Evolutionary conservation across 2,888 invertebrate genomes (phyloP), one percentile per base, ranked within the genome.

Genomic region (Tipula vernalis): DNA sequence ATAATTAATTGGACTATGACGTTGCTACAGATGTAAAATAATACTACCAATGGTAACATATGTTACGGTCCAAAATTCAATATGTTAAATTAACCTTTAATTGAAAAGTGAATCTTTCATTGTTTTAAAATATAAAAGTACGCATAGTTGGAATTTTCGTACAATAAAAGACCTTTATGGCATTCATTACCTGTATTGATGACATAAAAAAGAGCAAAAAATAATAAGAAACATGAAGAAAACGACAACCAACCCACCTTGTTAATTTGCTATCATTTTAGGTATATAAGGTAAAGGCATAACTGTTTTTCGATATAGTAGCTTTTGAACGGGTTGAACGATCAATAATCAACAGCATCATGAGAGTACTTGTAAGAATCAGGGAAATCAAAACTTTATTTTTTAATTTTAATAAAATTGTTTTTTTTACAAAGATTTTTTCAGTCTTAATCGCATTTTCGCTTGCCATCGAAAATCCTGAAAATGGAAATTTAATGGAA

Each of bases 281-380:
- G n/a, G 41, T 84, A 84, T 84, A 84, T 84, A 84, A 84, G 39
- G 39, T 84, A 36, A 39, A 15, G 36, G 39, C n/a, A 84, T 41
- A 84, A 15, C 41, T 15, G 41, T 39, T 15, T n/a, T 39, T 39
- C 41, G n/a, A 84, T 84, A 84, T 41, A 84, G 84, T 84, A 84
- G 84, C 84, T 84, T 84, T 36, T 84, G 84, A 84, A 84, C 84
- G 84, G 84, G 84, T 84, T 84, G 84, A 39, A 39, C 36, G n/a
- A 84, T 85, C 84, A 86, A 86, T 28, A 39, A 8, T 85, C 44
- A 83, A 41, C 57, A 86, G 83, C 83, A 87, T 85, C 87, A 87
- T 87, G 87, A 87, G 87, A 87, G 87, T 87, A 86, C 86, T 87
- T 57, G 87, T 87, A 87, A 87, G 85, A 47, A 15, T 15, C 5